Conservation (phyloP, 2,797 vertebrate genomes). For the Hyperoplus immaculatus region DNA sequence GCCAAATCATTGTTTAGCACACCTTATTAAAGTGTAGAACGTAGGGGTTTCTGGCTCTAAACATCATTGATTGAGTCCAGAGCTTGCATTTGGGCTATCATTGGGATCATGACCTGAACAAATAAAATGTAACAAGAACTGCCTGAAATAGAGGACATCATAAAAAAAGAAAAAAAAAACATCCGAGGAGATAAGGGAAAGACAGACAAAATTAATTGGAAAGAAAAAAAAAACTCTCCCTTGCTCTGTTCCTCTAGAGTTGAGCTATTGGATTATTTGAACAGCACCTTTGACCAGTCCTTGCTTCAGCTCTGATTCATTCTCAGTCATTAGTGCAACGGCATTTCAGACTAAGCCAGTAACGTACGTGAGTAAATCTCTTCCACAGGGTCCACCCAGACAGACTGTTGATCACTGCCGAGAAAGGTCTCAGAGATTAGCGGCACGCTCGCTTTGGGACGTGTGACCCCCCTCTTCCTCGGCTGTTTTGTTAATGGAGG, state of each 20-base stretch:
- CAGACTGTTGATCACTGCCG: conserved; percentile 4
- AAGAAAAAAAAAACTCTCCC: not conserved
- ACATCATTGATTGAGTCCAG: not conserved
- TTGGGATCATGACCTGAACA: conserved; percentile 10
- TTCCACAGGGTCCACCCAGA: conserved; percentile 4
- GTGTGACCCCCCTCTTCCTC: conserved; percentile 23
- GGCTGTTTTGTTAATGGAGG: conserved; percentile 39
- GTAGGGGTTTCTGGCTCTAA: not conserved
- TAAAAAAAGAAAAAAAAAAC: not conserved
- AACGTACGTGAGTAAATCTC: not conserved
- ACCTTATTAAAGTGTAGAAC: conserved; percentile 4
- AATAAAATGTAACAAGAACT: not conserved
- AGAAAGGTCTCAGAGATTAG: conserved; percentile 5
- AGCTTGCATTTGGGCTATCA: not conserved
- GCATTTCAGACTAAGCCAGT: conserved; percentile 30
- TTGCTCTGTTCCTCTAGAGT: not conserved
- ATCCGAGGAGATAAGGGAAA: not conserved
- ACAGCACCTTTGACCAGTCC: conserved; percentile 36
- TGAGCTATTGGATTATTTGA: conserved; percentile 19
- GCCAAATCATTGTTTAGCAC: not conserved
- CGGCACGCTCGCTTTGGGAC: not conserved
- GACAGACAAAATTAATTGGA: conserved; percentile 1
- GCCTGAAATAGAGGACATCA: not conserved
- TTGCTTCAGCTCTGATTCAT: conserved; percentile 34
- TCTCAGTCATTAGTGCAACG: conserved; percentile 41